phyloP scores from a whole-genome alignment of 1,140 invertebrate genomes.

The Dysdera silvatica region DNA sequence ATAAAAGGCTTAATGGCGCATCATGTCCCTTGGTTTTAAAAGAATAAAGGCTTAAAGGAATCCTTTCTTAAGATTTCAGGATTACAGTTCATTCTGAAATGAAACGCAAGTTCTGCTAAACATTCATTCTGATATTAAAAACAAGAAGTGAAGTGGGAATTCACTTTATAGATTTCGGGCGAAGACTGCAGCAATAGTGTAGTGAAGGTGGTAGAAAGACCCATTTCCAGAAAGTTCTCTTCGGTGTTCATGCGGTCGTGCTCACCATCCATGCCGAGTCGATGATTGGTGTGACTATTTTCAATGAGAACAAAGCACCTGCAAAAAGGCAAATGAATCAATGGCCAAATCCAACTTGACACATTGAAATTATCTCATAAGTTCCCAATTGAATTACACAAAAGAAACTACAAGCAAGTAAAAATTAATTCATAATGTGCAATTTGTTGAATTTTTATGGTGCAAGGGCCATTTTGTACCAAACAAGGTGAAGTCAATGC shows the following conservation, averaged over 20 bases:
- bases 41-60: no score
- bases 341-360: no score
- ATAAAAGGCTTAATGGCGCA: no score
- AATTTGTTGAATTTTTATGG: no score
- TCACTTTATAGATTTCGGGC: constrained; percentile 52
- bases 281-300: constrained; percentile 59
- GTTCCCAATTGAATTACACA: background rate
- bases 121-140: background rate
- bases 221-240: constrained; percentile 61
- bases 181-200: constrained; percentile 58
- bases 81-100: no score
- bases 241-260: constrained; percentile 56
- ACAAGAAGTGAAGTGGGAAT: constrained; percentile 8
- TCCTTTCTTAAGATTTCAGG: no score
- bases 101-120: no score
- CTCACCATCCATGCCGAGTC: constrained; percentile 47
- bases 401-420: background rate
- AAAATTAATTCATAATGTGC: no score
- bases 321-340: constrained; percentile 10
- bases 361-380: no score
- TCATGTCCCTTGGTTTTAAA: no score
- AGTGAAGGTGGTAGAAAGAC: constrained; percentile 58
- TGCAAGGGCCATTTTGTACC: no score
- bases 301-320: constrained; percentile 63
- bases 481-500: no score